Base-by-base conservation (phyloP, 1,140 invertebrate species). In the Hyles euphorbiae region DNA sequence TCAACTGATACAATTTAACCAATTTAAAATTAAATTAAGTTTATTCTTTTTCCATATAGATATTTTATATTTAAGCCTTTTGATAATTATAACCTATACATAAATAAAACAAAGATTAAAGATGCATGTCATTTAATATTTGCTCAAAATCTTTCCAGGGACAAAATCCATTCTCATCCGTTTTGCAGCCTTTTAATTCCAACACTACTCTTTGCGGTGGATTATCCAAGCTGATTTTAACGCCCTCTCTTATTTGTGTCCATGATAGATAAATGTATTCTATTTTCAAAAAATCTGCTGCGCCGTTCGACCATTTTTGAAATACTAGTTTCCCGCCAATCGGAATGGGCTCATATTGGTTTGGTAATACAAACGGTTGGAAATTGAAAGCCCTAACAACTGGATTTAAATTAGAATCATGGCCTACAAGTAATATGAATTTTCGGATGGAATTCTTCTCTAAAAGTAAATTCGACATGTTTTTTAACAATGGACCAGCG, bases 301-400 rank as follows among this genome's bases (percentile, higher is more conserved):
- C 44, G n/a, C 53, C 53, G 56, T 80, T 66, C 6, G 59, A 57
- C 81, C 77, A 88, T 53, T 80, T 88, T 65, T 88, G 75, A 60
- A 88, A 85, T 5, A 88, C 75, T 7, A 88, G 33, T 60, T 85
- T 85, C 22, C 83, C 82, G 5, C 83, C 81, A 12, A 86, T 68
- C 1, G 84, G 84, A 9, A 70, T 78, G 6, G 66, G 68, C 56
- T 81, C 76, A 63, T 70, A 70, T 12, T 76, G 80, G 53, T 76
- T 46, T 5, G 53, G 9, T 34, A 86, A 61, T 0, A 34, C 36
- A 66, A 70, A 86, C 1, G 56, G 55, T 58, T 79, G 72, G 43
- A 86, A 75, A 10, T 50, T 47, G 34, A 75, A 63, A 10, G 63
- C 58, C 0, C 49, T 66, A 3, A 72, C 60, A 43, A 80, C 50